phyloP scores from a whole-genome alignment of 2,888 invertebrate species.

The Uropetala carovei region DNA sequence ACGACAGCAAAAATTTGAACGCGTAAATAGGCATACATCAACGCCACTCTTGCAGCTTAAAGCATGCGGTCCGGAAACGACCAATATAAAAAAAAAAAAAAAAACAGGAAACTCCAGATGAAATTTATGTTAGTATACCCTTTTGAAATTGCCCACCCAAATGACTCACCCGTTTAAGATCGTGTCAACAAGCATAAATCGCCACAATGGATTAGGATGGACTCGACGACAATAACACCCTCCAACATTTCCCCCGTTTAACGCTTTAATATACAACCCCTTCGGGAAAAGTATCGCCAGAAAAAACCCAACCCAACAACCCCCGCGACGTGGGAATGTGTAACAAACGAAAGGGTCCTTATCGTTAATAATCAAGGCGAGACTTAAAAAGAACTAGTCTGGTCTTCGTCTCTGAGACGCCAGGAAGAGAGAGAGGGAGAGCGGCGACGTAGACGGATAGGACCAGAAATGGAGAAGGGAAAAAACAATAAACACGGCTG shows the following conservation, averaged over 20 bases:
- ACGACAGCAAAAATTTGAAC: too few species aligned
- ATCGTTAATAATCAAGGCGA: neutral
- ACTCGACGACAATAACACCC: too few species aligned
- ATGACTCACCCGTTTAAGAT: too few species aligned
- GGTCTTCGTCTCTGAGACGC: neutral
- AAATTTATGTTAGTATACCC: too few species aligned
- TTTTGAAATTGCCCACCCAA: too few species aligned
- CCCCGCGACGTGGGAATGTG: neutral
- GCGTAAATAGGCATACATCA: too few species aligned
- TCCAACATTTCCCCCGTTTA: too few species aligned
- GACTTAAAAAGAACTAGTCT: neutral
- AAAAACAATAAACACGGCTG: neutral
- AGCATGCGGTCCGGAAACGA: too few species aligned
- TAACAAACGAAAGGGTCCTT: neutral
- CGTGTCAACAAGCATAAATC: neutral
- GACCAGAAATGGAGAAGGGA: neutral
- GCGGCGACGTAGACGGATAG: neutral
- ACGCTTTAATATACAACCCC: neutral
- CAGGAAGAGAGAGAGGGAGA: neutral
- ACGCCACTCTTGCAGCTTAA: too few species aligned
- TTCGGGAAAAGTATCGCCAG: neutral
- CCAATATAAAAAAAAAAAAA: too few species aligned
- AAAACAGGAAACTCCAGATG: too few species aligned
- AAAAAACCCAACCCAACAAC: neutral
- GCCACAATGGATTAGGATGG: too few species aligned